Evolutionary conservation across 2,888 invertebrate species (phyloP).

Genomic region (Leucania comma): DNA sequence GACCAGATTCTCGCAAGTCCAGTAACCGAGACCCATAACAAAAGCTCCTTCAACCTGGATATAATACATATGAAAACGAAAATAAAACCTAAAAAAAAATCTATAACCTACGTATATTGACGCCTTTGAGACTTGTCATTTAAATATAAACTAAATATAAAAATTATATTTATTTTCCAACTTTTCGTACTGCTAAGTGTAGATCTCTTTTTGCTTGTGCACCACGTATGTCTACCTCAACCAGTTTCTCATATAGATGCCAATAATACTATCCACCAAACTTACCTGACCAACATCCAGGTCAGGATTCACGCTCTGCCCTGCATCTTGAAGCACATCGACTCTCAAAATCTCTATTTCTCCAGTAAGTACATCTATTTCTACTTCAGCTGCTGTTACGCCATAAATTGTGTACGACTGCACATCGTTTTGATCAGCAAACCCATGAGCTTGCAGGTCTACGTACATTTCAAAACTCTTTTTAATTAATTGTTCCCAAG

Average conservation of each 20-base stretch:
- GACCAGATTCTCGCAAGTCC: conserved; percentile 92
- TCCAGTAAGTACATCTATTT: conserved; percentile 93
- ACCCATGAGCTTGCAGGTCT: conserved; percentile 72
- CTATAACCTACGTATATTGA: too few species aligned
- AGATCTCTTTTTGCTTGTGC: neutral
- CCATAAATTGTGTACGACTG: conserved; percentile 85
- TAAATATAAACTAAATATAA: too few species aligned
- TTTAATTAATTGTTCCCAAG: conserved; percentile 87
- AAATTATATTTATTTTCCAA: neutral
- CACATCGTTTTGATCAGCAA: conserved; percentile 57
- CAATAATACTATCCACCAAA: conserved; percentile 9
- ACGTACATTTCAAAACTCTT: conserved; percentile 76
- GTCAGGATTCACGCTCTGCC: conserved; percentile 91
- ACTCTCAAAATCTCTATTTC: conserved; percentile 90
- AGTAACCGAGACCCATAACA: conserved; percentile 93
- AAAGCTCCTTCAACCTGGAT: conserved; percentile 93
- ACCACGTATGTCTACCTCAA: neutral
- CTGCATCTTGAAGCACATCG: conserved; percentile 92
- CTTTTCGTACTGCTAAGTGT: neutral
- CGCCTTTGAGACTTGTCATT: too few species aligned
- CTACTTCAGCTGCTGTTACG: conserved; percentile 91
- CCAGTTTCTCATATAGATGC: neutral
- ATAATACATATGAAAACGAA: neutral
- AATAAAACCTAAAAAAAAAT: too few species aligned
- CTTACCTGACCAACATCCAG: conserved; percentile 92